Evolutionary conservation across 2,888 invertebrate species (phyloP).

Genomic region (Eupeodes luniger): DNA sequence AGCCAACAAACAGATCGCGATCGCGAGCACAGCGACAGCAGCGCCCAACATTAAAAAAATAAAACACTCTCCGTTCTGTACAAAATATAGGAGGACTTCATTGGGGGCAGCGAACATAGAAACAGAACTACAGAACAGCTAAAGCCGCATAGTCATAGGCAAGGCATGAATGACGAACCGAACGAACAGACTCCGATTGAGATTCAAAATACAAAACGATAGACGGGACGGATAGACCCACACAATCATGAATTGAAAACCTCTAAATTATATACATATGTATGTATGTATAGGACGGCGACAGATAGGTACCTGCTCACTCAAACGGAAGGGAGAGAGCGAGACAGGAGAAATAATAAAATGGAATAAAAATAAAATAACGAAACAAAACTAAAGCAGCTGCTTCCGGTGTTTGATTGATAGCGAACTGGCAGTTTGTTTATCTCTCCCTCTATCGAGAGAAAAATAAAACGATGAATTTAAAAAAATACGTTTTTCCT

Average conservation of each 20-base stretch:
- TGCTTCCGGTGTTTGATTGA: slow-evolving; percentile 85
- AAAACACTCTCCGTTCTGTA: no score
- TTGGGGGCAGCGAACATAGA: slow-evolving; percentile 44
- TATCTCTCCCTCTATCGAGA: slow-evolving; percentile 79
- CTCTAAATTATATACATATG: not conserved
- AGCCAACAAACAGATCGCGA: slow-evolving; percentile 18
- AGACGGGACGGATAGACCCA: slow-evolving; percentile 51
- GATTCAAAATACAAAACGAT: slow-evolving; percentile 39
- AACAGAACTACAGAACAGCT: not conserved
- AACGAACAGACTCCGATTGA: slow-evolving; percentile 23
- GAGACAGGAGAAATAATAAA: slow-evolving; percentile 68
- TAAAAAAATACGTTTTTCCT: slow-evolving; percentile 75
- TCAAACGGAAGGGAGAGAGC: slow-evolving; percentile 12
- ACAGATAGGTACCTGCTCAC: not conserved
- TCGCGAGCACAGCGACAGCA: slow-evolving; percentile 17
- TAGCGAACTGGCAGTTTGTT: slow-evolving; percentile 84
- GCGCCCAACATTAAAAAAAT: slow-evolving; percentile 23
- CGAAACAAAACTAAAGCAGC: slow-evolving; percentile 84
- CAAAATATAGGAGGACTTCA: slow-evolving; percentile 26
- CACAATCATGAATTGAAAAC: slow-evolving; percentile 30
- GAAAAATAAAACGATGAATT: slow-evolving; percentile 47
- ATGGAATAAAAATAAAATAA: slow-evolving; percentile 77
- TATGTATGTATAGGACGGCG: not conserved
- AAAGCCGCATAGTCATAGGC: not conserved
- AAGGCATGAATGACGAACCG: slow-evolving; percentile 27